These are phyloP conservation scores for Dasyornis broadbenti DNA, from an alignment of 2,113 vertebrate species.

Conservation along the genomic window DNA sequence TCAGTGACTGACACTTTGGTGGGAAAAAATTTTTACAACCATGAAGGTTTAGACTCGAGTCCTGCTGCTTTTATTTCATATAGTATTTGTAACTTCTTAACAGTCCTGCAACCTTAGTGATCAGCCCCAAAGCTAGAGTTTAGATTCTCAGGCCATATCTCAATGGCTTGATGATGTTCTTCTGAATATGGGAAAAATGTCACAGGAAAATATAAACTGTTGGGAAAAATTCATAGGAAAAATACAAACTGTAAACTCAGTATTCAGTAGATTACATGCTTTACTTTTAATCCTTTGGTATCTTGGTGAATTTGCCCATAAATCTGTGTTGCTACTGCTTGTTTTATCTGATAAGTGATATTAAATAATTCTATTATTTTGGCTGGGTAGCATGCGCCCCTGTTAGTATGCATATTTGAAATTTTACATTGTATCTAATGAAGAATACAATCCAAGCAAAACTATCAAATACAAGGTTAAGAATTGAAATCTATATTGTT, in stretches of 20 bases:
- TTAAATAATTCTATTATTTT: not conserved
- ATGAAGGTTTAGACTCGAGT: not conserved
- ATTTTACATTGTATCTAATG: not conserved
- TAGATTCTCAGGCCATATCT: not conserved
- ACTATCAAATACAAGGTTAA: not conserved
- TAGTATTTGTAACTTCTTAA: not conserved
- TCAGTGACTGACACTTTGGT: not conserved
- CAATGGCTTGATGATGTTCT: not conserved
- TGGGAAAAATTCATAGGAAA: not conserved
- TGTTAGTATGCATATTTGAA: not conserved
- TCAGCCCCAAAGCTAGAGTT: not conserved
- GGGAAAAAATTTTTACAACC: not conserved
- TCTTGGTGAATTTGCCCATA: not conserved
- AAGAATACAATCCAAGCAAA: not conserved
- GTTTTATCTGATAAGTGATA: not conserved
- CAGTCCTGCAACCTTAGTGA: not conserved
- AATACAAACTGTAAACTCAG: not conserved
- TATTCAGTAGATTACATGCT: not conserved
- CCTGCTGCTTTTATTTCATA: not conserved
- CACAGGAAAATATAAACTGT: not conserved
- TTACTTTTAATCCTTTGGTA: not conserved
- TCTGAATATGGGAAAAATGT: not conserved
- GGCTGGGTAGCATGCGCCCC: not conserved
- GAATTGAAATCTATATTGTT: not conserved
- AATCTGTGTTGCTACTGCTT: not conserved